These are phyloP conservation scores for Lathamus discolor DNA, from an alignment of 2,113 vertebrate genomes.

Conservation along the genomic window DNA sequence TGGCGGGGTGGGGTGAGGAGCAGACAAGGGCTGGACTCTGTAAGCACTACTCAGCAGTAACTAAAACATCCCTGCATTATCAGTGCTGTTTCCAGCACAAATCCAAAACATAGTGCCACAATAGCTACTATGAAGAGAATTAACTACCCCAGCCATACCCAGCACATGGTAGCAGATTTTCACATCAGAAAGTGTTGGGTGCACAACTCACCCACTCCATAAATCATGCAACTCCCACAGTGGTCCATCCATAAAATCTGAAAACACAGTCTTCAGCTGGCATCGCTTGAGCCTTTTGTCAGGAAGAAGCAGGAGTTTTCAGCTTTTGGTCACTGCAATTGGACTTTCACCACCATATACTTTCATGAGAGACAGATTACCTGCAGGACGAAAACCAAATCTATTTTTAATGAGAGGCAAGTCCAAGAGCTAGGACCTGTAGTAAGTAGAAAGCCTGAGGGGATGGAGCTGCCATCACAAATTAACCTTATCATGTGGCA, in stretches of 20 bases:
- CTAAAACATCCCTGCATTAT: background rate
- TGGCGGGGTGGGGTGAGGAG: fast-evolving
- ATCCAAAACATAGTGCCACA: background rate
- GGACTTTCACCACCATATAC: background rate
- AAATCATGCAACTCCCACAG: background rate
- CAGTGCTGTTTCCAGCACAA: background rate
- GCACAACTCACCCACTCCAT: background rate
- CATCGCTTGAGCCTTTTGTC: background rate
- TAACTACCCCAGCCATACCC: background rate
- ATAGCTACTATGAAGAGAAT: background rate
- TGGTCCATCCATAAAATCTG: background rate
- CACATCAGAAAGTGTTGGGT: background rate
- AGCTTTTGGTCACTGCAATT: background rate
- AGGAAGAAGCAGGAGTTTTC: background rate
- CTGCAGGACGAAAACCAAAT: background rate
- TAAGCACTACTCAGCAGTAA: background rate
- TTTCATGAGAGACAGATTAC: background rate
- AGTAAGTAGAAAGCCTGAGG: background rate
- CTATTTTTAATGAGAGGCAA: background rate
- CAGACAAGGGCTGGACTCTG: no score
- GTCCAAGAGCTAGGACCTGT: background rate
- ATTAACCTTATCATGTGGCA: background rate
- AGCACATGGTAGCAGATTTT: background rate
- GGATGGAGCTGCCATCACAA: background rate
- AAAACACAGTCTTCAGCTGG: background rate